Base-by-base conservation (phyloP, 2,888 invertebrate genomes). In the Drosophila maculinotata region DNA sequence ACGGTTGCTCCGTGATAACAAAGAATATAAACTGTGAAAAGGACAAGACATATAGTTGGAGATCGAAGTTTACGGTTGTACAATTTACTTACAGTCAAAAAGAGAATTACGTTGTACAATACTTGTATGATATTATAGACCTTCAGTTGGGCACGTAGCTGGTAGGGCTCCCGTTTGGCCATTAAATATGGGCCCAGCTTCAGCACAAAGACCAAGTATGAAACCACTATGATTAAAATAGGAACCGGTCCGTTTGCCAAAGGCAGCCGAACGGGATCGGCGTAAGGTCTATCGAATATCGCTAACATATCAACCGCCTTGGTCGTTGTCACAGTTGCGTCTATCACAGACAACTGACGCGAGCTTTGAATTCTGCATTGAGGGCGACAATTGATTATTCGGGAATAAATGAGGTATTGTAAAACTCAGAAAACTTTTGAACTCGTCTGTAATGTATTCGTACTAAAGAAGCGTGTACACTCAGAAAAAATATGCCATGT, bases 81-180 rank as follows among this genome's bases (percentile, higher is more conserved):
- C n/a, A 20, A 20, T 20, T 3, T 20, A 20, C 20, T 20, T 20
- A 20, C 20, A 20, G 2, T 20, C 2, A 20, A 3, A 20, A 20
- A 4, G 2, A 20, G 20, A 2, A 20, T 2, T 3, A 20, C 15
- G 8, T 68, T 68, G 14, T 17, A 68, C 1, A 59, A 1, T 8
- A 68, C 15, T 41, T 68, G 67, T 0, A 53, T 23, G 1, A 45
- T 0, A 30, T 67, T 68, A 15, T 68, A 67, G 14, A 67, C 20
- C 8, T 39, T 67, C 0, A 68, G 42, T 3, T 26, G 26, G 1
- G n/a, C 23, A 1, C 53, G 42, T 3, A 68, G 48, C n/a, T 48
- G 14, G 12, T 35, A 67, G 6, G 67, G 68, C 10, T 68, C 28
- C 1, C 67, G 47, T n/a, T 58, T 49, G 1, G 23, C 44, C 67